Conservation (phyloP, 2,113 vertebrate species). For the Murina feae region DNA sequence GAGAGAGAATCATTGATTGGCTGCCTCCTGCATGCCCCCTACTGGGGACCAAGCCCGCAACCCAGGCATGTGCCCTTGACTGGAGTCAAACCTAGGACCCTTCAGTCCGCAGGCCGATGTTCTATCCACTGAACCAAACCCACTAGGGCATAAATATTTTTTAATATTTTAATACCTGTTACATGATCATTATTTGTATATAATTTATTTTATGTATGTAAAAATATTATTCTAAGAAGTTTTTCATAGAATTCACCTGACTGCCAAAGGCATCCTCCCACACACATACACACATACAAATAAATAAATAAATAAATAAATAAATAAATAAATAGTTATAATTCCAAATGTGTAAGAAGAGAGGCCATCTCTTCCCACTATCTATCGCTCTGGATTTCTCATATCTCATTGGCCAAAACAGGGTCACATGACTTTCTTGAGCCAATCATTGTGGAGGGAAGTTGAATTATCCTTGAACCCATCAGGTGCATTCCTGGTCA, state of each 20-base stretch:
- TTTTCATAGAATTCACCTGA: background rate
- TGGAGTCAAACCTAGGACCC: too few species aligned
- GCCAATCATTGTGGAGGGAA: background rate
- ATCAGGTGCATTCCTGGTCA: background rate
- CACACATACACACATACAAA: too few species aligned
- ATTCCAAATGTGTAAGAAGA: background rate
- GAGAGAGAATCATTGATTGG: too few species aligned
- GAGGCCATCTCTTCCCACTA: background rate
- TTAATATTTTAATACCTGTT: slow-evolving; percentile 8
- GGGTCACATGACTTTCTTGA: slow-evolving; percentile 4
- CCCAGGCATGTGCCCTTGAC: too few species aligned
- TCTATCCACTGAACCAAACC: too few species aligned
- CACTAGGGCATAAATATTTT: background rate
- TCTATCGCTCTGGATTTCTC: background rate
- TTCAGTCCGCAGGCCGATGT: too few species aligned
- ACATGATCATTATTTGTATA: background rate
- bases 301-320: background rate
- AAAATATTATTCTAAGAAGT: background rate
- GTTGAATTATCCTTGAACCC: background rate
- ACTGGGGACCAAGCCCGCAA: too few species aligned
- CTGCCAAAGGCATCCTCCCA: background rate
- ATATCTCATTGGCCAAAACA: background rate
- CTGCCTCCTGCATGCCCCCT: too few species aligned
- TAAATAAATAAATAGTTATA: background rate
- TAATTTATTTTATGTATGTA: background rate